Evolutionary conservation across 2,797 vertebrate species (phyloP).

Genomic region (Microhierax caerulescens): DNA sequence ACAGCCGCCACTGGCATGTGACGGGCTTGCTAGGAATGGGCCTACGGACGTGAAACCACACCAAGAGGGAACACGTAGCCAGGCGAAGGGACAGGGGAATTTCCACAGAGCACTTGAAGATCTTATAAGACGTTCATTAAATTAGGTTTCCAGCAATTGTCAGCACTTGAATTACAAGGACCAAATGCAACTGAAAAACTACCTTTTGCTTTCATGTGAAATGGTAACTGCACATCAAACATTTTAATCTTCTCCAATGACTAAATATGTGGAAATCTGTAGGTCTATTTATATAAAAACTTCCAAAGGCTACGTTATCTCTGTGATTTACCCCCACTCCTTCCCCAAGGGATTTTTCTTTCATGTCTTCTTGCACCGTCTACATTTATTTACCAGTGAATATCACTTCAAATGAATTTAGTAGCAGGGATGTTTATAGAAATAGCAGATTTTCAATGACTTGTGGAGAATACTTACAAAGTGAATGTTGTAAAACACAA

Average conservation of each 20-base stretch:
- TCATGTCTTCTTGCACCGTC: slow-evolving; percentile 37
- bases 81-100: not conserved
- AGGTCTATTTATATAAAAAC: slow-evolving; percentile 57
- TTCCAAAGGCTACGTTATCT: slow-evolving; percentile 66
- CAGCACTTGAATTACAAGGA: slow-evolving; percentile 39
- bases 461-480: slow-evolving; percentile 56
- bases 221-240: slow-evolving; percentile 54
- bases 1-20: not conserved
- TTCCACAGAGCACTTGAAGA: not conserved
- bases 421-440: slow-evolving; percentile 53
- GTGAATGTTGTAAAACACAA: slow-evolving; percentile 56
- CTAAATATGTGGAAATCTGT: slow-evolving; percentile 57
- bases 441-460: slow-evolving; percentile 54
- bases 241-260: slow-evolving; percentile 38
- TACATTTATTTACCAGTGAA: slow-evolving; percentile 55
- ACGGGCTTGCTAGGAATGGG: slow-evolving; percentile 22
- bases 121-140: slow-evolving; percentile 35
- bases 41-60: not conserved
- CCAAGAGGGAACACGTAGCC: not conserved
- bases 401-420: slow-evolving; percentile 61
- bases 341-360: slow-evolving; percentile 60
- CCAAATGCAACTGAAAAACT: slow-evolving; percentile 44
- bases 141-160: slow-evolving; percentile 5
- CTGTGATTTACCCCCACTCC: slow-evolving; percentile 40
- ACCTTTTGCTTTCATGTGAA: slow-evolving; percentile 57